Conservation (phyloP, 2,797 vertebrate species). For the Hybognathus amarus region DNA sequence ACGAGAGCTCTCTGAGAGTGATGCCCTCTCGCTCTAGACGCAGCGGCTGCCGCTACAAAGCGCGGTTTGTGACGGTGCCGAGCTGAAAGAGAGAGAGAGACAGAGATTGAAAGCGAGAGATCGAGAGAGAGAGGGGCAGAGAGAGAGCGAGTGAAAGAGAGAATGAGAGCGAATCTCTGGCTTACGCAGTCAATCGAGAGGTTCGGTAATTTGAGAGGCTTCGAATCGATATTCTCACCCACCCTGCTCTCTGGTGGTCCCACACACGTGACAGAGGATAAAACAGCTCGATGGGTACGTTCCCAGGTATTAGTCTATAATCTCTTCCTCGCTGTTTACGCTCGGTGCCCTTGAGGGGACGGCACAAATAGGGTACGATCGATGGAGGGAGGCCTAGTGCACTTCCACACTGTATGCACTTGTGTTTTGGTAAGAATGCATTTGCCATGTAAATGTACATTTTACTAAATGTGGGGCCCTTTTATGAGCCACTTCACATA, state of each 20-base stretch:
- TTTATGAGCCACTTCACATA: conserved; percentile 69
- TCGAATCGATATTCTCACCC: conserved; percentile 72
- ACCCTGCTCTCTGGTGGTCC: conserved; percentile 70
- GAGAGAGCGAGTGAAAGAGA: conserved; percentile 78
- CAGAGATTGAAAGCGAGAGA: conserved; percentile 43
- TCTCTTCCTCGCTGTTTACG: conserved; percentile 88
- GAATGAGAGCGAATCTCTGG: conserved; percentile 72
- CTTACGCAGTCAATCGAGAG: conserved; percentile 76
- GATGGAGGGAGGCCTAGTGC: conserved; percentile 63
- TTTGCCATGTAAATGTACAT: conserved; percentile 32
- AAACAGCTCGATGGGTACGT: conserved; percentile 88
- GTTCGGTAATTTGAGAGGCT: conserved; percentile 83
- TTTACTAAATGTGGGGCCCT: conserved; percentile 64
- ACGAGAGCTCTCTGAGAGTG: conserved; percentile 73
- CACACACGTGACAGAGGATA: conserved; percentile 86
- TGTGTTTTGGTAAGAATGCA: conserved; percentile 44
- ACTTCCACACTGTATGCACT: conserved; percentile 45
- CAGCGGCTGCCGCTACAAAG: conserved; percentile 70
- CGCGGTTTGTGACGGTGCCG: conserved; percentile 48
- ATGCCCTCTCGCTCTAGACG: conserved; percentile 69
- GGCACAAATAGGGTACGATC: conserved; percentile 71
- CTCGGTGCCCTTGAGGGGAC: conserved; percentile 80
- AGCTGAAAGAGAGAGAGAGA: conserved; percentile 68
- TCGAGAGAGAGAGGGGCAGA: conserved; percentile 65
- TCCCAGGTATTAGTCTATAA: conserved; percentile 88